Evolutionary conservation across 2,888 invertebrate genomes (phyloP), one percentile per base, ranked within the genome.

Genomic region (Sinhomidia bicolor): DNA sequence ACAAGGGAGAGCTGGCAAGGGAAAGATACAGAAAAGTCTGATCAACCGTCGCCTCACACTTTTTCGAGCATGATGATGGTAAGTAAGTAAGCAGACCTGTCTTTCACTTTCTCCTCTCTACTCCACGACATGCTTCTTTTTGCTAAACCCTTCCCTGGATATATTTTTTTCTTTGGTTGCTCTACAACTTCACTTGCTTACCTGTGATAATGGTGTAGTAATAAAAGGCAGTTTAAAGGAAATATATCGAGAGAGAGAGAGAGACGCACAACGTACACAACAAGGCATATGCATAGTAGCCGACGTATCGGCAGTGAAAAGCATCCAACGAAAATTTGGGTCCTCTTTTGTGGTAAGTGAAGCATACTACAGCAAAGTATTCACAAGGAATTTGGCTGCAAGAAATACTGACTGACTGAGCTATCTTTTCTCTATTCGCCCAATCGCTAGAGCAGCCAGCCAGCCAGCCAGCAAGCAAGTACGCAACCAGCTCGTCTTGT

Each of bases 301-400:
- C 54, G n/a, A 54, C 6, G 23, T 80, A 86, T 80, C 80, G 68
- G 68, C 65, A 79, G 81, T 23, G 44, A 85, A 85, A 54, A 81
- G 85, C 71, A 80, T 71, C 57, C 23, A 80, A 41, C n/a, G 51
- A 88, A 76, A 65, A 32, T 68, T 89, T 85, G 44, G 80, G 10
- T 85, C 81, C 74, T 89, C 89, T 89, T 85, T 89, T 89, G 89
- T 65, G 89, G 76, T 36, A 89, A 89, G 74, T 89, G 89, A 89
- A 85, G 85, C 85, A 85, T 89, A 89, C 74, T 83, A 81, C 36
- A 57, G 76, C 47, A 85, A 76, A 89, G 85, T 65, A 89, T 89
- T 89, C 85, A 79, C 44, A 71, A 89, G 76, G 85, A 84, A 83
- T 89, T 89, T 89, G 41, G 74, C 81, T 89, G 65, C 65, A 51